A percentile compares a stretch with the other conserved stretches of the same genome.
These are phyloP conservation scores for Dicyrtoma fusca DNA, from an alignment of 2,888 invertebrate species.

Conservation along the genomic window DNA sequence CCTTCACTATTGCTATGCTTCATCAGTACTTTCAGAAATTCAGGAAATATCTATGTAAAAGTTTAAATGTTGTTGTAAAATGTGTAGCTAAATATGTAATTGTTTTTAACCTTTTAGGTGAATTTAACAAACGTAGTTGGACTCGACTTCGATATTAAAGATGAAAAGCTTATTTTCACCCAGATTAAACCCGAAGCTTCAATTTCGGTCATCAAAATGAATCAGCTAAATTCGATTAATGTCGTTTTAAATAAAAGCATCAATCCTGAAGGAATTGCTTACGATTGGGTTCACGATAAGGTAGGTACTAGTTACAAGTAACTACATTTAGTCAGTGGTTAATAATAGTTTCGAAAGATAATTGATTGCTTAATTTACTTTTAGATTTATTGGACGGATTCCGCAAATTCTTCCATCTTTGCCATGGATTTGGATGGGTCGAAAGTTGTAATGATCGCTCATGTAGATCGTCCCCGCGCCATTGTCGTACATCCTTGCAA, in stretches of 20 bases:
- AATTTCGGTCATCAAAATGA: constrained; percentile 68
- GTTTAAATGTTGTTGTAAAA: too few relatives aligned
- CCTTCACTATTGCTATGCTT: not conserved
- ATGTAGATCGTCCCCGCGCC: constrained; percentile 90
- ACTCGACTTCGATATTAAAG: constrained; percentile 90
- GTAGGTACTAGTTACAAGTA: too few relatives aligned
- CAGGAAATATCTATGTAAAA: too few relatives aligned
- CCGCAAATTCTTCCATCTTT: constrained; percentile 89
- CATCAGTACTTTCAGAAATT: not conserved
- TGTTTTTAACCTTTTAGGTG: constrained; percentile 3
- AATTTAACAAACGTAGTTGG: constrained; percentile 93
- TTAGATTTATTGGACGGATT: constrained; percentile 92
- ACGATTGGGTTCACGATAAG: constrained; percentile 97
- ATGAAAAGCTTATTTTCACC: constrained; percentile 86
- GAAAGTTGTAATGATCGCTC: constrained; percentile 86
- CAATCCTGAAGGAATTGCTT: constrained; percentile 91
- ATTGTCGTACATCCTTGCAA: constrained; percentile 97
- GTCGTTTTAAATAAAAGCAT: constrained; percentile 77
- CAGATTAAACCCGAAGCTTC: constrained; percentile 85
- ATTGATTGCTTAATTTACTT: not conserved
- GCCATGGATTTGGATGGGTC: constrained; percentile 90
- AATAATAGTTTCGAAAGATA: too few relatives aligned
- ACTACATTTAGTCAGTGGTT: too few relatives aligned
- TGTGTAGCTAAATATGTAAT: not conserved
- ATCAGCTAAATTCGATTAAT: constrained; percentile 61